Evolutionary conservation across 2,888 invertebrate genomes (phyloP).

Genomic region (Tridacna crocea): DNA sequence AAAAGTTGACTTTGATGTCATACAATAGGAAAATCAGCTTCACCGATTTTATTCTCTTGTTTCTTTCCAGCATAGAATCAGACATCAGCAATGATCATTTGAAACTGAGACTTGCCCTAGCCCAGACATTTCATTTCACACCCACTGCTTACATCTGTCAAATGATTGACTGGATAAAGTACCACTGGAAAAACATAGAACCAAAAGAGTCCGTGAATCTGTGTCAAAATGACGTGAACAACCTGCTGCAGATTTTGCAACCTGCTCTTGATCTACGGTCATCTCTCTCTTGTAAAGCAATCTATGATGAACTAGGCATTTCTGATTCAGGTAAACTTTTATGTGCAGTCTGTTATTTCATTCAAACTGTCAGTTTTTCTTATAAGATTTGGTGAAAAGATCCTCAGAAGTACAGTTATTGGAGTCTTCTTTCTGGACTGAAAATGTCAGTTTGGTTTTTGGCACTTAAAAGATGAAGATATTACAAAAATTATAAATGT

Average conservation of each 20-base stretch:
- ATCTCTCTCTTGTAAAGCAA: not conserved
- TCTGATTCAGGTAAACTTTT: slow-evolving; percentile 3
- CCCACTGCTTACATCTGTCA: slow-evolving; percentile 7
- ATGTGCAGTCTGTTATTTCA: not conserved
- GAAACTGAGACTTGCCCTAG: not conserved
- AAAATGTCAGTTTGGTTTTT: too few species aligned
- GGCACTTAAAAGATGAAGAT: too few species aligned
- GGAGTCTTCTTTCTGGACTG: too few species aligned
- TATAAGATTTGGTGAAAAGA: too few species aligned
- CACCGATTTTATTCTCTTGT: too few species aligned
- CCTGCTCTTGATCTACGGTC: not conserved
- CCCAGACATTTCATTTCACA: slow-evolving; percentile 25
- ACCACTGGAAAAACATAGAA: not conserved
- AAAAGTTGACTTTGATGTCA: too few species aligned
- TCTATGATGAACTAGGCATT: not conserved
- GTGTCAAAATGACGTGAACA: slow-evolving; percentile 9
- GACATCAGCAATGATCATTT: not conserved
- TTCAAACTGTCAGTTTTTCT: too few species aligned
- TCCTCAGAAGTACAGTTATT: too few species aligned
- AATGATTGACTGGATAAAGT: slow-evolving; percentile 19
- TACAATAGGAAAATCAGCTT: too few species aligned
- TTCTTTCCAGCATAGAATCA: not conserved
- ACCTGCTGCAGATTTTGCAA: not conserved
- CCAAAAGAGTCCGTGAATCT: not conserved
- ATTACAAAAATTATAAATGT: too few species aligned